Evolutionary conservation across 2,888 invertebrate species (phyloP), one percentile per base, ranked within the genome.

Genomic region (Eupithecia inturbata): DNA sequence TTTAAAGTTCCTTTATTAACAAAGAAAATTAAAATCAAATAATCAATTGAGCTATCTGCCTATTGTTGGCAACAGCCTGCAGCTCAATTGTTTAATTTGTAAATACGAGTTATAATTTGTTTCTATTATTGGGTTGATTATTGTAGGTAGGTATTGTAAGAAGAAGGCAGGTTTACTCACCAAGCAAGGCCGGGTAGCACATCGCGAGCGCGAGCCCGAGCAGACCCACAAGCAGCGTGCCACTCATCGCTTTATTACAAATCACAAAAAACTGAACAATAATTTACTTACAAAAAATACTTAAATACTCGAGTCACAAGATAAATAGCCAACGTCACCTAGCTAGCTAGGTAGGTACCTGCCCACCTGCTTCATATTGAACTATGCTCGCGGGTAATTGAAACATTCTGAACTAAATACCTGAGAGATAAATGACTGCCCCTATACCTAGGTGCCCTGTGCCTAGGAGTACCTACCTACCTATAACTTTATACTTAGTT

Each of bases 361-460:
- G 22, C 53, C n/a, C 22, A 49, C n/a, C 41, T 41, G 41, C 41
- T 41, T 41, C 14, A 16, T 41, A 16, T 4, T 14, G 39, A 16
- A 39, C 16, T 41, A 49, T 49, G 19, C 49, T n/a, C n/a, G 49
- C 49, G 49, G 49, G n/a, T 49, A 6, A 49, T 49, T 49, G 3
- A 1, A 14, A 2, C 49, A 49, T 53, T 22, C 22, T 53, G 53
- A 10, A 75, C 88, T 87, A 87, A 87, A 88, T 88, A 87, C 49
- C 49, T n/a, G 49, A 9, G 49, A 45, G 45, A 45, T 45, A 45
- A 19, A 45, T 45, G n/a, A n/a, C 10, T 1, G 49, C 49, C 49
- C 49, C 9, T 22, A 49, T 49, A 3, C 4, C 36, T 9, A 36
- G 7, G 39, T 39, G 3, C 39, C 14, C 36, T 36, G 14, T 41